A percentile compares a stretch with the other conserved stretches of the same genome.
Evolutionary conservation across 2,888 invertebrate genomes (phyloP).

Genomic region (Brenthis daphne): DNA sequence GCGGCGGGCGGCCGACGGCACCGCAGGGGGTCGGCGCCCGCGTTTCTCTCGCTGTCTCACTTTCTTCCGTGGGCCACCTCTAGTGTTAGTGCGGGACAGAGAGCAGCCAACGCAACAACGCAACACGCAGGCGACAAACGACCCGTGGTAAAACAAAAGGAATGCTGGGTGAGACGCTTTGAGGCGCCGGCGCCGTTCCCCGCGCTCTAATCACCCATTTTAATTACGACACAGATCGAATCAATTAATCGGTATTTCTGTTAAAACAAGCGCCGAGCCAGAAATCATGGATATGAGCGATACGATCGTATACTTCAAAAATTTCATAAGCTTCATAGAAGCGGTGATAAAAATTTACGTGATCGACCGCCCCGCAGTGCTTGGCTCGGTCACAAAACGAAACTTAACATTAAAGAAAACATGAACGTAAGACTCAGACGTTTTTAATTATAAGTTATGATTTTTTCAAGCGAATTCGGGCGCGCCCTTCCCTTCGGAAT

Average conservation of each 20-base stretch:
- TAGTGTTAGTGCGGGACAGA: constrained; percentile 50
- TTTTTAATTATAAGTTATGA: constrained; percentile 80
- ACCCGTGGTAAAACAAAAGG: constrained; percentile 82
- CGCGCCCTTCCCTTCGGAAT: constrained; percentile 76
- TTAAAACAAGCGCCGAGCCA: constrained; percentile 75
- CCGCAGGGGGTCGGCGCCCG: constrained; percentile 80
- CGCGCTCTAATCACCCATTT: constrained; percentile 81
- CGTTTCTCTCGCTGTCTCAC: constrained; percentile 64
- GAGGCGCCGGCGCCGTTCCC: constrained; percentile 81
- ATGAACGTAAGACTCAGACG: constrained; percentile 54
- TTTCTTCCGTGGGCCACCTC: constrained; percentile 48
- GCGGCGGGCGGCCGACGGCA: constrained; percentile 73
- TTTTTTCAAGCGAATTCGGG: constrained; percentile 78
- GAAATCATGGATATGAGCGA: constrained; percentile 31
- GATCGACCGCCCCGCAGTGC: constrained; percentile 29
- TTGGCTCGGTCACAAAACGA: constrained; percentile 22
- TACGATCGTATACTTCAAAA: constrained; percentile 46
- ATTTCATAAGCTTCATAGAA: constrained; percentile 51
- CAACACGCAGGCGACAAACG: constrained; percentile 79
- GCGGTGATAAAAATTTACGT: constrained; percentile 33
- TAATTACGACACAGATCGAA: constrained; percentile 82
- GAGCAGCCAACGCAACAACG: constrained; percentile 57
- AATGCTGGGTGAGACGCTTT: constrained; percentile 81
- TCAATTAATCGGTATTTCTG: constrained; percentile 82
- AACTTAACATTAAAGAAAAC: constrained; percentile 36